Evolutionary conservation across 2,797 vertebrate species (phyloP).

Genomic region (Falco naumanni): DNA sequence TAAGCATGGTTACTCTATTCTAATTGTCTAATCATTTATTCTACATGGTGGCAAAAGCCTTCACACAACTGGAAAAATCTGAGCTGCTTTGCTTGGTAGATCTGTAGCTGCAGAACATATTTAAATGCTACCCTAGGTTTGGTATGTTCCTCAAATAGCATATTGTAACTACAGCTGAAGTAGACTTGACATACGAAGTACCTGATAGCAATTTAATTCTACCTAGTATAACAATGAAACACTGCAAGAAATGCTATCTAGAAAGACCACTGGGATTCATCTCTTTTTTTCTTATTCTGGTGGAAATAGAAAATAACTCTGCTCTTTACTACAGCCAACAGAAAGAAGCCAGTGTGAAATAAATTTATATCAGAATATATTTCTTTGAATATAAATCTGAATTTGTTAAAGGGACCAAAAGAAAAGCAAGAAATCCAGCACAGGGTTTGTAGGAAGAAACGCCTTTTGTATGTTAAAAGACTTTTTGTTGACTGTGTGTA

Average conservation of each 20-base stretch:
- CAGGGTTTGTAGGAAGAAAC: neutral
- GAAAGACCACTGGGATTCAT: no score
- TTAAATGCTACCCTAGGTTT: neutral
- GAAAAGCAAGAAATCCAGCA: neutral
- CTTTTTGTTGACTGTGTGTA: neutral
- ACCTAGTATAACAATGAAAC: neutral
- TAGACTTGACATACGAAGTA: neutral
- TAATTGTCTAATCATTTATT: neutral
- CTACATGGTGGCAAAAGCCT: neutral
- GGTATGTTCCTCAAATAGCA: neutral
- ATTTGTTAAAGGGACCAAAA: neutral
- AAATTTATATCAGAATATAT: neutral
- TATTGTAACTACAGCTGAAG: neutral
- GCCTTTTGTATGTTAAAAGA: neutral
- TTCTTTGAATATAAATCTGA: neutral
- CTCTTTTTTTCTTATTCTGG: neutral
- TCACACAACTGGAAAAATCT: neutral
- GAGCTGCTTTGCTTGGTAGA: neutral
- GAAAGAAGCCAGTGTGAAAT: neutral
- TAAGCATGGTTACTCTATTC: neutral
- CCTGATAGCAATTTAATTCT: neutral
- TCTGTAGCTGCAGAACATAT: neutral
- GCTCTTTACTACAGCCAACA: neutral
- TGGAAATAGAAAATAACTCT: neutral
- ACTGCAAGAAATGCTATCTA: neutral